Evolutionary conservation across 2,888 invertebrate genomes (phyloP).

Genomic region (Eucera pruinosa): DNA sequence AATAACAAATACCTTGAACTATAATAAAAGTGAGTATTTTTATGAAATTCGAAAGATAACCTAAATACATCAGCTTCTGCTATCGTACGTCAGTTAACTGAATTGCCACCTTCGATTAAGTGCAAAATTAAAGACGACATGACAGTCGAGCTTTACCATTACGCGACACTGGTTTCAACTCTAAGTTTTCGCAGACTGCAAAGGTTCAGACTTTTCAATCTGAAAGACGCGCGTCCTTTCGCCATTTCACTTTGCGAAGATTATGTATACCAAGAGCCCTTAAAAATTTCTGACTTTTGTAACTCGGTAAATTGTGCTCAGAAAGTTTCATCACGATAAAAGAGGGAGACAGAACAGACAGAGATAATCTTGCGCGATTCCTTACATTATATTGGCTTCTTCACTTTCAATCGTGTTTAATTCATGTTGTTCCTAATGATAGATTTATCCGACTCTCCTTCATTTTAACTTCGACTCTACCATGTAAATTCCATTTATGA

Average conservation of each 20-base stretch:
- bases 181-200: slow-evolving; percentile 22
- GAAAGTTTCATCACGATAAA: slow-evolving; percentile 41
- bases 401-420: slow-evolving; percentile 17
- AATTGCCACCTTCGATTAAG: too few relatives aligned
- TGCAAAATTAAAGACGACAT: neutral
- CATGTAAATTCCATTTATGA: neutral
- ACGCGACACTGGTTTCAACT: slow-evolving; percentile 1
- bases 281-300: slow-evolving; percentile 44
- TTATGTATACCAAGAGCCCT: slow-evolving; percentile 44
- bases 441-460: slow-evolving; percentile 1
- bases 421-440: slow-evolving; percentile 7
- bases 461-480: neutral
- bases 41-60: too few relatives aligned
- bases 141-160: neutral
- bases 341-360: slow-evolving; percentile 3
- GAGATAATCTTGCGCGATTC: slow-evolving; percentile 39
- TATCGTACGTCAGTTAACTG: too few relatives aligned
- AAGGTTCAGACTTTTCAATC: neutral
- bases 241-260: slow-evolving; percentile 34
- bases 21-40: too few relatives aligned
- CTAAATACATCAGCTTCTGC: too few relatives aligned
- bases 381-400: slow-evolving; percentile 46
- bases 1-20: too few relatives aligned
- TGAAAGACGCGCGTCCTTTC: slow-evolving; percentile 1
- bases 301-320: slow-evolving; percentile 49